A percentile compares a stretch with the other conserved stretches of the same genome.
Evolutionary conservation across 2,888 invertebrate species (phyloP).

Genomic region (Poecilobothrus nobilitatus): DNA sequence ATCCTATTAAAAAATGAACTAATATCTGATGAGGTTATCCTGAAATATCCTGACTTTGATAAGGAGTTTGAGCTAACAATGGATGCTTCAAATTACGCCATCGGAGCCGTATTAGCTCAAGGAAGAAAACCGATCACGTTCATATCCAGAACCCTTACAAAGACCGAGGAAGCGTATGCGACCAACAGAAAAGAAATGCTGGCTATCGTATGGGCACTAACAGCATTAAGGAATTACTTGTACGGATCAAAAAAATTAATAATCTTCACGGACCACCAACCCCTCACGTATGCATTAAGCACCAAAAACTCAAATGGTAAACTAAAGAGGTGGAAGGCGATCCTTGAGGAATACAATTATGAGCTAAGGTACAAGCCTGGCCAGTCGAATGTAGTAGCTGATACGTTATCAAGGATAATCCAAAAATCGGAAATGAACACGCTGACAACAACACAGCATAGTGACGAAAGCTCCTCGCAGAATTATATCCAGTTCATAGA

Average conservation of each 20-base stretch:
- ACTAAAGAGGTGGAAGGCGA: conserved; percentile 18
- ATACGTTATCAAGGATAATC: conserved; percentile 13
- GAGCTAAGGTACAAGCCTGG: conserved; percentile 12
- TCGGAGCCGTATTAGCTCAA: conserved; percentile 13
- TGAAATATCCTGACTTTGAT: conserved; percentile 13
- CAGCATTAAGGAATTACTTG: conserved; percentile 9
- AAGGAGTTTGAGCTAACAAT: conserved; percentile 14
- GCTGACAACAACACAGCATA: conserved; percentile 9
- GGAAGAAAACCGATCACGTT: conserved; percentile 10
- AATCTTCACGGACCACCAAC: conserved; percentile 14
- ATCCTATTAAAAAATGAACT: conserved; percentile 16
- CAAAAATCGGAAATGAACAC: conserved; percentile 7
- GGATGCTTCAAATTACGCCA: conserved; percentile 15
- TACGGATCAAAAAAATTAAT: conserved; percentile 11
- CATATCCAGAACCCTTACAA: not conserved
- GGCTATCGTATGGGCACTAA: conserved; percentile 14
- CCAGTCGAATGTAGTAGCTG: conserved; percentile 13
- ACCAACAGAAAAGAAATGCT: conserved; percentile 14
- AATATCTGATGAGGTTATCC: conserved; percentile 15
- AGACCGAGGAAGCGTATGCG: conserved; percentile 11
- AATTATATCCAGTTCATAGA: not conserved
- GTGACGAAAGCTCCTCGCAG: conserved; percentile 12
- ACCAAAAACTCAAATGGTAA: conserved; percentile 11
- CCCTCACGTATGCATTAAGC: conserved; percentile 9
- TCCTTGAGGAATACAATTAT: conserved; percentile 17